A percentile compares a stretch with the other conserved stretches of the same genome.
phyloP scores from a whole-genome alignment of 2,113 vertebrate genomes.

The Caranx ignobilis region DNA sequence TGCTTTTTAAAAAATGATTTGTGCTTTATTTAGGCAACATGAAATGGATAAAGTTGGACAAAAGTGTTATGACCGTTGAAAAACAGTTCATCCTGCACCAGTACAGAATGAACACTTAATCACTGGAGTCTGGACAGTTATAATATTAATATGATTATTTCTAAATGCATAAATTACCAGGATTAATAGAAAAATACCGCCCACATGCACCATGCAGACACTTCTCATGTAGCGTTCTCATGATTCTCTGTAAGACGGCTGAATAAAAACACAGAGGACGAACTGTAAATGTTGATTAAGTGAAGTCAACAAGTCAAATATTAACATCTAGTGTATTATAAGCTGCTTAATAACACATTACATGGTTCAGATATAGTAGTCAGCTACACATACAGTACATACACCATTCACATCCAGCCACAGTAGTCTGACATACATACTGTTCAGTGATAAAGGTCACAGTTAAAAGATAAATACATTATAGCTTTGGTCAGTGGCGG shows the following conservation, averaged over 20 bases:
- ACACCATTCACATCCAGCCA: conserved; percentile 30
- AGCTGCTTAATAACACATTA: conserved; percentile 37
- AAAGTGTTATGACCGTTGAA: conserved; percentile 29
- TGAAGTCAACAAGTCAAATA: neutral
- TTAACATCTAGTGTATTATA: conserved; percentile 36
- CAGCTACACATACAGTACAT: conserved; percentile 48
- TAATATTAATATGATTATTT: conserved; percentile 33
- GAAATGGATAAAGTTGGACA: conserved; percentile 17
- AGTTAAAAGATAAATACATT: conserved; percentile 62
- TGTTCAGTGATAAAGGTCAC: conserved; percentile 49
- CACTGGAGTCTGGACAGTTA: conserved; percentile 24
- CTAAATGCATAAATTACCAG: conserved; percentile 52
- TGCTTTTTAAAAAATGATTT: neutral
- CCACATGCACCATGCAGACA: conserved; percentile 40
- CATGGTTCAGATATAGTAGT: conserved; percentile 30
- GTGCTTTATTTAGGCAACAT: conserved; percentile 51
- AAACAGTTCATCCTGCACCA: conserved; percentile 36
- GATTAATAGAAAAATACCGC: conserved; percentile 34
- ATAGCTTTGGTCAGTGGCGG: conserved; percentile 51
- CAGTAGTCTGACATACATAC: conserved; percentile 48
- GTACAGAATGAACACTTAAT: conserved; percentile 29
- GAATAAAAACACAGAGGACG: conserved; percentile 10
- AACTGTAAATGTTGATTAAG: neutral
- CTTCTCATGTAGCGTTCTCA: conserved; percentile 9
- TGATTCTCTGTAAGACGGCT: neutral